Evolutionary conservation across 2,113 vertebrate genomes (phyloP), one percentile per base, ranked within the genome.

Genomic region (Tragelaphus imberbis): DNA sequence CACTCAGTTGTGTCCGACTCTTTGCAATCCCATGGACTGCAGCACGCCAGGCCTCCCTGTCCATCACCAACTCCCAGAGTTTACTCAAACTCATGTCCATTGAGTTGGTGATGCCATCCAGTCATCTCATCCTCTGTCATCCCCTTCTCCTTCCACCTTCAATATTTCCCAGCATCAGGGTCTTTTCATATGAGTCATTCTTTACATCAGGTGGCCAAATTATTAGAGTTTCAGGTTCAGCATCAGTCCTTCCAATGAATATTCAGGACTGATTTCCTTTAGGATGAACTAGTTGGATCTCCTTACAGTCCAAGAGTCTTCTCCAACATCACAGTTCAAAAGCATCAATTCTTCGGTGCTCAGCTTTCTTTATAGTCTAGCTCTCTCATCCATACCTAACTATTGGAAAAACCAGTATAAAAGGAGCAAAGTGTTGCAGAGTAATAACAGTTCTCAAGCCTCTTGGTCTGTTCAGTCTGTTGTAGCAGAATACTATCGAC

Each of bases 1-100:
- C 9, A 0, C 33, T 36, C 4, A 21, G 68, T 23, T 0, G 0
- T 21, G n/a, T 23, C 68, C 9, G 0, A 36, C 68, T 71, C 68
- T 71, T 36, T 36, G 68, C 19, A 0, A 36, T 4, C 19, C 19
- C 17, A 36, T 36, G n/a, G 1, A 71, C 4, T 12, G 19, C 19
- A 71, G n/a, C 65, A 71, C 0, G 2, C n/a, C n/a, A 36, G 65
- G 65, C 4, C 1, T 23, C 65, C 19, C 65, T 36, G 65, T 71
- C 19, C n/a, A 71, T 71, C 4, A 71, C 10, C 68, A 23, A 23
- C n/a, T 68, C 8, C 17, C 0, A 0, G 5, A 36, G 9, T 36
- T 71, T 21, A 36, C n/a, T 36, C n/a, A 71, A 23, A 23, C 65
- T 36, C 17, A 71, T 36, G n/a, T 71, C 19, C 65, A 36, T 71